These are phyloP conservation scores for Pangasianodon gigas DNA, from an alignment of 2,113 vertebrate species.

Conservation along the genomic window DNA sequence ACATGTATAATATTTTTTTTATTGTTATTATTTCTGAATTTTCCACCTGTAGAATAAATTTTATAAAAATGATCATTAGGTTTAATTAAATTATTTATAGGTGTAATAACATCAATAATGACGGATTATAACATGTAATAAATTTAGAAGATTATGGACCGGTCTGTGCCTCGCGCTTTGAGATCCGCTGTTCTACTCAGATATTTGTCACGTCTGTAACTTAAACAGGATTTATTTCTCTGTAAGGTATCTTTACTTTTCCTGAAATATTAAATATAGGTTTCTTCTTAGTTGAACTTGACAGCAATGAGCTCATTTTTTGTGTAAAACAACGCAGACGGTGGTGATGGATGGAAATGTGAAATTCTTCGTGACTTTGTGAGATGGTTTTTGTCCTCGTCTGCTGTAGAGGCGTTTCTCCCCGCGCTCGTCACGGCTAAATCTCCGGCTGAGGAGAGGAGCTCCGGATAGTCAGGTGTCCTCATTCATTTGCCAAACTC, in stretches of 20 bases:
- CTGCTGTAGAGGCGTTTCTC: neutral
- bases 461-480: neutral
- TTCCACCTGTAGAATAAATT: neutral
- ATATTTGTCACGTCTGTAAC: neutral
- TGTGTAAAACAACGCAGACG: neutral
- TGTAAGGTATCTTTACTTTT: neutral
- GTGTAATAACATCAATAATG: neutral
- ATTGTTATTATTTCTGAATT: neutral
- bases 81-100: neutral
- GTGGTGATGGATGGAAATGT: neutral
- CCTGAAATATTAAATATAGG: neutral
- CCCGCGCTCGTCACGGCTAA: neutral
- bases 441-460: neutral
- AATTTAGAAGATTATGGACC: neutral
- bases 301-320: neutral
- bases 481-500: constrained; percentile 15
- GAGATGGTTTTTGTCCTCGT: neutral
- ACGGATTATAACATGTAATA: neutral
- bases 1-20: neutral
- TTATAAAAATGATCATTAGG: neutral
- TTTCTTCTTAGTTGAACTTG: neutral
- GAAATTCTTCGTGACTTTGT: constrained; percentile 9
- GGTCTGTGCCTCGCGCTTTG: neutral
- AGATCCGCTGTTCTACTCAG: neutral
- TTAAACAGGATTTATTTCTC: neutral